A percentile compares a stretch with the other conserved stretches of the same genome.
phyloP scores from a whole-genome alignment of 2,888 invertebrate species.

The Bunonema sp. region DNA sequence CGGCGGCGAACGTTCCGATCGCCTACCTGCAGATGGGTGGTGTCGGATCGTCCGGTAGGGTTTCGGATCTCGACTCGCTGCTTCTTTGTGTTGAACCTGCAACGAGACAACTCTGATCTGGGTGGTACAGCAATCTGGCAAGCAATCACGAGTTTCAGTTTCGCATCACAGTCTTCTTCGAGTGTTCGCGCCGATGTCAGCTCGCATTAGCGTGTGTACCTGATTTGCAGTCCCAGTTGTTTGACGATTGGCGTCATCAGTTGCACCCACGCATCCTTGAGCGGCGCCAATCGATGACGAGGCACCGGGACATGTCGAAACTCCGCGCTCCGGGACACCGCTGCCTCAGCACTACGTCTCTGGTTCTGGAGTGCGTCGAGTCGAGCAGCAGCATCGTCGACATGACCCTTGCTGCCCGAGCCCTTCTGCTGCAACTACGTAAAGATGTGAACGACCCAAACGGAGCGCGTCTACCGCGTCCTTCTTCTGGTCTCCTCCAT shows the following conservation, averaged over 20 bases:
- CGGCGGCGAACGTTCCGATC: not conserved
- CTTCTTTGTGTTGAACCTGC: conserved; percentile 77
- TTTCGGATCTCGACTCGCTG: conserved; percentile 71
- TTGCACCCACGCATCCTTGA: conserved; percentile 90
- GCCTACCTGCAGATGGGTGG: conserved; percentile 50
- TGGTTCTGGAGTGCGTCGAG: conserved; percentile 6
- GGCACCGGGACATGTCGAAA: conserved; percentile 73
- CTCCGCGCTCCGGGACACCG: too few species aligned
- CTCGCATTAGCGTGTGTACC: too few species aligned
- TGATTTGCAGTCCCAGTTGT: conserved; percentile 70
- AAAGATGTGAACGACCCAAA: too few species aligned
- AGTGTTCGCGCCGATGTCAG: not conserved
- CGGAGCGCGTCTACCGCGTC: too few species aligned
- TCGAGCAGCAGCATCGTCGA: conserved; percentile 10
- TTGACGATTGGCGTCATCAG: conserved; percentile 90
- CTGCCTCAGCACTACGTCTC: too few species aligned
- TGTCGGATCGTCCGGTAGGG: conserved; percentile 60
- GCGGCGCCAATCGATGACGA: conserved; percentile 73
- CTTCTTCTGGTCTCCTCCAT: too few species aligned
- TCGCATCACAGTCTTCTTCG: not conserved
- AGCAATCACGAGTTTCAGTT: not conserved
- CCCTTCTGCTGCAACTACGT: too few species aligned
- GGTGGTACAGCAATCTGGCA: too few species aligned
- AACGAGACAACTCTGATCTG: conserved; percentile 3
- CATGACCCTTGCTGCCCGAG: too few species aligned